A percentile compares a stretch with the other conserved stretches of the same genome.
Conservation (phyloP, 2,797 vertebrate genomes). For the Sebastes matsubarae region DNA sequence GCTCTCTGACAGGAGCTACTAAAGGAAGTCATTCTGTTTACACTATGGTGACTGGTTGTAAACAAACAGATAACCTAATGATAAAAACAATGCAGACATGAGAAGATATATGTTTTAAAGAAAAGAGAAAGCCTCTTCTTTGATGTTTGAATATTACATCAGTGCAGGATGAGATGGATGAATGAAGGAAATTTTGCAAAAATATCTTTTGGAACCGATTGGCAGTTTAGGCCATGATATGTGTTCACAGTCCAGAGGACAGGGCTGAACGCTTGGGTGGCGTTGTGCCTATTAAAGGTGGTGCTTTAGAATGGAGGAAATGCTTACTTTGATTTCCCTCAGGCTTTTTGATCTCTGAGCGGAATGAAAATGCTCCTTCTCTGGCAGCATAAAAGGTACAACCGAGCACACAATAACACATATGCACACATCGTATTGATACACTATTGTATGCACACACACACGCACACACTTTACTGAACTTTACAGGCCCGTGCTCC, state of each 20-base stretch:
- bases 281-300: slow-evolving; percentile 77
- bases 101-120: background rate
- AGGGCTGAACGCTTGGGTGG: slow-evolving; percentile 69
- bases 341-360: slow-evolving; percentile 76
- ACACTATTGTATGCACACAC: background rate
- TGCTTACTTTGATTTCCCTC: slow-evolving; percentile 81
- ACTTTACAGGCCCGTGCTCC: slow-evolving; percentile 35
- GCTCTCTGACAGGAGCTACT: slow-evolving; percentile 2
- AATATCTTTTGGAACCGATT: slow-evolving; percentile 43
- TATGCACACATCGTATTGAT: slow-evolving; percentile 5
- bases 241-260: slow-evolving; percentile 72
- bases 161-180: slow-evolving; percentile 3
- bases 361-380: slow-evolving; percentile 71
- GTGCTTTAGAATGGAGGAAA: slow-evolving; percentile 73
- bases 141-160: background rate
- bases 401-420: slow-evolving; percentile 34
- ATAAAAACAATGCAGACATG: background rate
- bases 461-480: background rate
- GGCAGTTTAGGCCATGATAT: slow-evolving; percentile 57
- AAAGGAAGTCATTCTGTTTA: background rate
- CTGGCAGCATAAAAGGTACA: slow-evolving; percentile 58
- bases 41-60: background rate
- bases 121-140: background rate
- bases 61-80: background rate
- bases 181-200: slow-evolving; percentile 31